Conservation (phyloP, 1,140 invertebrate species). For the Monomorium pharaonis region DNA sequence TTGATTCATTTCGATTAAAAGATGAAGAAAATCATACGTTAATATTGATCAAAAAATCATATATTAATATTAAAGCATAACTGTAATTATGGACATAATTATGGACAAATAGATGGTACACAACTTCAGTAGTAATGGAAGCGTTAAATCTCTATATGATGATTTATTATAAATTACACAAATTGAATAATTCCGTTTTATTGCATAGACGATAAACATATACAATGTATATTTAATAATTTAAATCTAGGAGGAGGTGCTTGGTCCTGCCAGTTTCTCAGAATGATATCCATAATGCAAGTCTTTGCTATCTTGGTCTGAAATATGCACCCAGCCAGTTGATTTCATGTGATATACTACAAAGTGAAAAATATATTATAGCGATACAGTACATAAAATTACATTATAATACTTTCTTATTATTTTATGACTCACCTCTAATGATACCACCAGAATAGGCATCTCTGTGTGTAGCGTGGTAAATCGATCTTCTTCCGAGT, state of each 20-base stretch:
- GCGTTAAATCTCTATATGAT: neutral
- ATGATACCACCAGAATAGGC: slow-evolving; percentile 98
- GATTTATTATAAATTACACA: slow-evolving; percentile 18
- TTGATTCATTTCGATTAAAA: too few species aligned
- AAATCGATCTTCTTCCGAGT: slow-evolving; percentile 96
- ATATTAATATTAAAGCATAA: neutral
- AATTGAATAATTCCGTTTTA: slow-evolving; percentile 48
- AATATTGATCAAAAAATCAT: neutral
- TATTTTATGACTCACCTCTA: slow-evolving; percentile 87
- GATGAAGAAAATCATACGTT: too few species aligned
- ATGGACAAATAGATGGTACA: neutral
- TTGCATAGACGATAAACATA: slow-evolving; percentile 54
- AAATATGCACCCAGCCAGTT: slow-evolving; percentile 96
- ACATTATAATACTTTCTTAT: neutral
- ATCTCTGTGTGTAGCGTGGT: slow-evolving; percentile 99
- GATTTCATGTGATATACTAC: slow-evolving; percentile 97
- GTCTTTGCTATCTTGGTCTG: slow-evolving; percentile 95
- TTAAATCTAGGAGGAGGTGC: slow-evolving; percentile 35
- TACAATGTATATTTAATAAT: slow-evolving; percentile 36
- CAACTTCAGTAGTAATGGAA: neutral
- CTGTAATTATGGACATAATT: neutral
- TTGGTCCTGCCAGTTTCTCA: slow-evolving; percentile 73
- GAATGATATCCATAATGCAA: slow-evolving; percentile 94
- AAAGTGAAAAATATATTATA: slow-evolving; percentile 74
- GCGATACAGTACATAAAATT: neutral